Evolutionary conservation across 2,797 vertebrate genomes (phyloP).

Genomic region (Pyrocephalus nanus): DNA sequence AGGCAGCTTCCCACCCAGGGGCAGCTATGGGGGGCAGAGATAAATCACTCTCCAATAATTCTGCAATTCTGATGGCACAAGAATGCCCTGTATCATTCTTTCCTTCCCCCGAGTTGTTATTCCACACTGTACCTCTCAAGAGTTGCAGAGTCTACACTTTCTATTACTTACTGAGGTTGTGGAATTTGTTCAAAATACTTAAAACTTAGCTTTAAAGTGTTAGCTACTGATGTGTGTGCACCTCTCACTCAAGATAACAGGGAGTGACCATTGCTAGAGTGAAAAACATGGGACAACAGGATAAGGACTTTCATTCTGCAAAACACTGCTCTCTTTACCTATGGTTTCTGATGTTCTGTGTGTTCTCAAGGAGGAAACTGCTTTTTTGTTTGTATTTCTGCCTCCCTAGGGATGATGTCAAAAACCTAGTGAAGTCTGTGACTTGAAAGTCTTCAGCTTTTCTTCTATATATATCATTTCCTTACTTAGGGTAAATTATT

Average conservation of each 20-base stretch:
- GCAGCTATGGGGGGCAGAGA: not conserved
- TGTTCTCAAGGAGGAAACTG: not conserved
- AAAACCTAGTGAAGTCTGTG: not conserved
- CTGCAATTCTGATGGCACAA: not conserved
- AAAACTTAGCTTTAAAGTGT: not conserved
- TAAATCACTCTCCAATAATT: not conserved
- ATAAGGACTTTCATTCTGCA: not conserved
- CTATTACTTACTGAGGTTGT: not conserved
- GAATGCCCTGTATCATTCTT: no score
- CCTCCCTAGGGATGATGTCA: not conserved
- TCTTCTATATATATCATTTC: slow-evolving; percentile 16
- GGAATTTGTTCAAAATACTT: not conserved
- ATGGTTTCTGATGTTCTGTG: not conserved
- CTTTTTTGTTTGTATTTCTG: not conserved
- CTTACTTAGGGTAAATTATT: not conserved
- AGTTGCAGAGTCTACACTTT: not conserved
- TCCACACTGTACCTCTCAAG: not conserved
- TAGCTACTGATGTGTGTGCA: not conserved
- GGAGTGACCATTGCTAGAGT: not conserved
- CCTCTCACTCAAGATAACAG: not conserved
- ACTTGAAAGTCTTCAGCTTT: slow-evolving; percentile 13
- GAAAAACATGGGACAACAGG: not conserved
- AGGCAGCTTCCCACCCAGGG: not conserved
- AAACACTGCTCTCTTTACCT: not conserved
- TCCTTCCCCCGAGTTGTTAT: not conserved